Evolutionary conservation across 1,140 invertebrate species (phyloP).

Genomic region (Gonioctena quinquepunctata): DNA sequence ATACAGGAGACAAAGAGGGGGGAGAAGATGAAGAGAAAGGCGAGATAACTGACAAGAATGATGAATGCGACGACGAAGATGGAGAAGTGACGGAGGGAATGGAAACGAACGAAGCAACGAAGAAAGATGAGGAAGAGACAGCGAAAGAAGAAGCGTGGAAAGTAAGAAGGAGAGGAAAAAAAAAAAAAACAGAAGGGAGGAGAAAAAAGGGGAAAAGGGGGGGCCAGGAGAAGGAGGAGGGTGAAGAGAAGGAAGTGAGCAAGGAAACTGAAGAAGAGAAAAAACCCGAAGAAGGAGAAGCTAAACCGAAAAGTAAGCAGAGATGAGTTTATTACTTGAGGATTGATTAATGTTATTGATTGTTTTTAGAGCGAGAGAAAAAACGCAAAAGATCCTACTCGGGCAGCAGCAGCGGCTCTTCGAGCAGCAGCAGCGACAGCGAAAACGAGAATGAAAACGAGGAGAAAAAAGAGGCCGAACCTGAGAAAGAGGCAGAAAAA

Average conservation of each 20-base stretch:
- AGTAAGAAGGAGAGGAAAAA: constrained; percentile 35
- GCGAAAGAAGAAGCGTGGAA: constrained; percentile 45
- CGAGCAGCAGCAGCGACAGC: constrained; percentile 51
- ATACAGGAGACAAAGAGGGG: constrained; percentile 41
- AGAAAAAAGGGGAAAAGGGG: constrained; percentile 43
- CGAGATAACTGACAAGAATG: constrained; percentile 41
- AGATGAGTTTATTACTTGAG: background rate
- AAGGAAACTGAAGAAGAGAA: constrained; percentile 29
- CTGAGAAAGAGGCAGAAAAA: constrained; percentile 45
- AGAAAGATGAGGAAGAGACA: constrained; percentile 51
- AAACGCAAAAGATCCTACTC: constrained; percentile 54
- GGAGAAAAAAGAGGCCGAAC: constrained; percentile 35
- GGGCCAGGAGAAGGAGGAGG: constrained; percentile 34
- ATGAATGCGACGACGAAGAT: constrained; percentile 43
- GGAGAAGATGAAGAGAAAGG: constrained; percentile 47
- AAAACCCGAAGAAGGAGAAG: constrained; percentile 22
- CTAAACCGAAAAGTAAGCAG: background rate
- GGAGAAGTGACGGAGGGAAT: constrained; percentile 41
- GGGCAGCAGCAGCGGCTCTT: constrained; percentile 53
- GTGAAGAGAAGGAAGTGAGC: constrained; percentile 38
- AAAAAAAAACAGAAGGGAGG: constrained; percentile 29
- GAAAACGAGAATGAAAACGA: constrained; percentile 40
- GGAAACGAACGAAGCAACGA: constrained; percentile 32
- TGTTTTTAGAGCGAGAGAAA: constrained; percentile 32
- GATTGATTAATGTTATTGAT: background rate